Evolutionary conservation across 30 jellyfish, hydroid and myxozoan species (phyloP).

Genomic region (Haliclystus octoradiatus): DNA sequence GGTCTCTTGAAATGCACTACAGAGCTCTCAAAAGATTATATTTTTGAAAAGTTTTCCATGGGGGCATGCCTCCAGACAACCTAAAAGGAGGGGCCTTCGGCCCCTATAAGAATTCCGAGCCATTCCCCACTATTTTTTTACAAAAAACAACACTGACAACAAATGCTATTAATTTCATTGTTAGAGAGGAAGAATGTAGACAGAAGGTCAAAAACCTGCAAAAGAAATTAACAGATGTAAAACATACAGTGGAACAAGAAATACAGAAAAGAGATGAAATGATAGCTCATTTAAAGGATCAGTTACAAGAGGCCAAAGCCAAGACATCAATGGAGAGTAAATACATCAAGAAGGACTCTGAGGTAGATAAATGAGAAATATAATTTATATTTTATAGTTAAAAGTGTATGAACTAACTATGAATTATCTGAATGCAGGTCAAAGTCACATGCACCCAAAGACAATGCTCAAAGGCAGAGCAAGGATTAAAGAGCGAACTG

Average conservation of each 20-base stretch:
- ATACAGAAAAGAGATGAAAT: constrained; percentile 26
- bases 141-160: too few species aligned
- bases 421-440: too few species aligned
- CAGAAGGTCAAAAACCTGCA: constrained; percentile 74
- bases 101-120: too few species aligned
- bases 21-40: too few species aligned
- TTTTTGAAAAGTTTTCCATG: too few species aligned
- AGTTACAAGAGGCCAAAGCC: constrained; percentile 89
- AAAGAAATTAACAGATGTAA: constrained; percentile 51
- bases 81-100: too few species aligned
- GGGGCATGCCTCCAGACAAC: too few species aligned
- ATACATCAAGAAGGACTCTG: constrained; percentile 87
- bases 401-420: too few species aligned
- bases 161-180: too few species aligned
- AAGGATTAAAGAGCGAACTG: constrained; percentile 60
- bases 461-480: constrained; percentile 62
- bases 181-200: constrained; percentile 79
- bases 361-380: constrained; percentile 20
- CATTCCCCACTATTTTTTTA: too few species aligned
- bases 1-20: too few species aligned
- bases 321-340: constrained; percentile 87
- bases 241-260: constrained; percentile 69
- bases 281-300: constrained; percentile 37
- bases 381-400: neutral
- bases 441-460: constrained; percentile 68